phyloP scores from a whole-genome alignment of 2,113 vertebrate genomes.

The Stictonetta naevosa region DNA sequence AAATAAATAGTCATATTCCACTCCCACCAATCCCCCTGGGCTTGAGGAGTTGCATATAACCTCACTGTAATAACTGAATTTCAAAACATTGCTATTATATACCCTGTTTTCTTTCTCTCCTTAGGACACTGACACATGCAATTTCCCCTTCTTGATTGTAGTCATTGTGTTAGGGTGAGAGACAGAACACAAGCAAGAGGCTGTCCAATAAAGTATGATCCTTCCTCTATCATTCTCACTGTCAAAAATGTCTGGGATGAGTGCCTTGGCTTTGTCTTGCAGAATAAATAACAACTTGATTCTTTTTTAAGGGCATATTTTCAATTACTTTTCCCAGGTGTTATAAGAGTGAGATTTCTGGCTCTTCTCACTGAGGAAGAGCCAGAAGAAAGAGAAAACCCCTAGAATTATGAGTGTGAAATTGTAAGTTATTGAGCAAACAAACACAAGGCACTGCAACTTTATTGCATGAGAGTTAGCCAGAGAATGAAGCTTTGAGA shows the following conservation, averaged over 20 bases:
- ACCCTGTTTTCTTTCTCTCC: slow-evolving; percentile 23
- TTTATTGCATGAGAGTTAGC: slow-evolving; percentile 20
- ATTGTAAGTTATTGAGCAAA: slow-evolving; percentile 32
- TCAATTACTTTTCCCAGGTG: background rate
- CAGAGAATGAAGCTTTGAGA: slow-evolving; percentile 10
- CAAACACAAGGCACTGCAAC: background rate
- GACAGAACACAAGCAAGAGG: slow-evolving; percentile 7
- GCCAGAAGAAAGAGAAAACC: background rate
- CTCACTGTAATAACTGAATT: slow-evolving; percentile 33
- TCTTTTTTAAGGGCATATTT: slow-evolving; percentile 30
- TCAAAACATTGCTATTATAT: slow-evolving; percentile 29
- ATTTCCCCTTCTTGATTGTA: slow-evolving; percentile 51
- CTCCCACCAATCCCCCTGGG: background rate
- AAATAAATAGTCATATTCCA: background rate
- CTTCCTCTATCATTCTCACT: slow-evolving; percentile 36
- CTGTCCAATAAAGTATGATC: slow-evolving; percentile 38
- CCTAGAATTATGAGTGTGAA: background rate
- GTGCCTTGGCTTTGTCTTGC: slow-evolving; percentile 3
- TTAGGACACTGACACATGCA: slow-evolving; percentile 21
- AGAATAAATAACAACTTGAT: slow-evolving; percentile 12
- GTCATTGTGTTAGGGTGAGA: slow-evolving; percentile 9
- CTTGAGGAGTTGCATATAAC: background rate
- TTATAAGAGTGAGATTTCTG: slow-evolving; percentile 11
- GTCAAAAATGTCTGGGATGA: background rate
- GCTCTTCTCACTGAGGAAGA: background rate